These are phyloP conservation scores for Glyptemys insculpta DNA, from an alignment of 2,797 vertebrate species.

Conservation along the genomic window DNA sequence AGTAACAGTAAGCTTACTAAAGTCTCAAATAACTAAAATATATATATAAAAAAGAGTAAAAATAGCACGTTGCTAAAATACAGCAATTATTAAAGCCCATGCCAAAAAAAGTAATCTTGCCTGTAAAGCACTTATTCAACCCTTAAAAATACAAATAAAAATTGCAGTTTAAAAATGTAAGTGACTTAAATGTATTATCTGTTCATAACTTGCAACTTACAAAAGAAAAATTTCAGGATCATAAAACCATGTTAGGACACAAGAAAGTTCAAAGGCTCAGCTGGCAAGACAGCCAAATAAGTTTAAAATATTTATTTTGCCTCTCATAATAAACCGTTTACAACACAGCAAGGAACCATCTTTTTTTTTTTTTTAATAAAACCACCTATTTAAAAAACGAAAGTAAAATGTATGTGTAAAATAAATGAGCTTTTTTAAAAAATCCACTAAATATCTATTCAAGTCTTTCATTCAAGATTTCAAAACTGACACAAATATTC, in stretches of 20 bases:
- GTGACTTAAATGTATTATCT: not conserved
- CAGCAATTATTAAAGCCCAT: not conserved
- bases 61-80: not conserved
- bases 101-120: not conserved
- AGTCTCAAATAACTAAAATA: not conserved
- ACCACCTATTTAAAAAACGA: not conserved
- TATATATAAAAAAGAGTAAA: not conserved
- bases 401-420: not conserved
- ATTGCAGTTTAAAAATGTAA: not conserved
- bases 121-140: not conserved
- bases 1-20: not conserved
- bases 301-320: not conserved
- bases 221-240: not conserved
- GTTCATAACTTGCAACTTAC: not conserved
- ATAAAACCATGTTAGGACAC: not conserved
- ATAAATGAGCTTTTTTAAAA: not conserved
- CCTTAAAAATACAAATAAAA: not conserved
- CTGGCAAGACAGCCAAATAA: not conserved
- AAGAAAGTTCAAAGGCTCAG: not conserved
- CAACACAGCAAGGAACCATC: not conserved
- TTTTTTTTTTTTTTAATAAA: not conserved
- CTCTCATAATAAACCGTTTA: not conserved
- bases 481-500: not conserved
- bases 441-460: not conserved
- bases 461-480: not conserved